Conservation (phyloP, 2,797 vertebrate species). For the Enteromius trimaculatus region DNA sequence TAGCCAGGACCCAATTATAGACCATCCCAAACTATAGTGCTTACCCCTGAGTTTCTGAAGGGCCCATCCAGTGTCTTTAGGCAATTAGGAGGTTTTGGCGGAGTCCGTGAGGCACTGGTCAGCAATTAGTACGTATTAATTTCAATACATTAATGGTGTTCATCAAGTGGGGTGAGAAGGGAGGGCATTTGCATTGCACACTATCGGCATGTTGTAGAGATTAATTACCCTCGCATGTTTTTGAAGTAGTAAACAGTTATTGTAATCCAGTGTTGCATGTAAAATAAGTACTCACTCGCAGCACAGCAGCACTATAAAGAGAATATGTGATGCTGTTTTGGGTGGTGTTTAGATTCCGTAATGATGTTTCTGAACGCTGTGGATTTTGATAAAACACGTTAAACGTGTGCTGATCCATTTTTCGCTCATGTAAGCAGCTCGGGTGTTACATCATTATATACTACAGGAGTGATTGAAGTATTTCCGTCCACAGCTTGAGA, state of each 20-base stretch:
- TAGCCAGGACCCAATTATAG: conserved; percentile 49
- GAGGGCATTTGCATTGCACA: conserved; percentile 70
- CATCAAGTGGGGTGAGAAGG: conserved; percentile 70
- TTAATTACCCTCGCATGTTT: conserved; percentile 74
- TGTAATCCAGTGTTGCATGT: conserved; percentile 76
- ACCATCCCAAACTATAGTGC: conserved; percentile 44
- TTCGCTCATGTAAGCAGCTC: conserved; percentile 15
- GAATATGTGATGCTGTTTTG: conserved; percentile 25
- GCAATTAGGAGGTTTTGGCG: conserved; percentile 57
- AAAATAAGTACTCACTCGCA: conserved; percentile 72
- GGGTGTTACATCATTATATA: conserved; percentile 21
- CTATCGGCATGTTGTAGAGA: conserved; percentile 78
- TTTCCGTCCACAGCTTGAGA: conserved; percentile 31
- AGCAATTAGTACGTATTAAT: conserved; percentile 72
- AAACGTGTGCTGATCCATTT: neutral
- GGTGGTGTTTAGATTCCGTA: conserved; percentile 1
- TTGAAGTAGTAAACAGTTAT: conserved; percentile 79
- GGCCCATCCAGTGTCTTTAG: conserved; percentile 29
- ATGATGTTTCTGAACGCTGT: conserved; percentile 11
- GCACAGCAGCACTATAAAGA: conserved; percentile 35
- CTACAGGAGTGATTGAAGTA: conserved; percentile 16
- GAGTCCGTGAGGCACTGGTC: conserved; percentile 58
- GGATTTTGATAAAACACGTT: conserved; percentile 1
- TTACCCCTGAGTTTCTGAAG: conserved; percentile 48
- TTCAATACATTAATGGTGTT: conserved; percentile 68